A percentile compares a stretch with the other conserved stretches of the same genome.
These are phyloP conservation scores for Petromus typicus DNA, from an alignment of 2,113 vertebrate genomes.

Conservation along the genomic window DNA sequence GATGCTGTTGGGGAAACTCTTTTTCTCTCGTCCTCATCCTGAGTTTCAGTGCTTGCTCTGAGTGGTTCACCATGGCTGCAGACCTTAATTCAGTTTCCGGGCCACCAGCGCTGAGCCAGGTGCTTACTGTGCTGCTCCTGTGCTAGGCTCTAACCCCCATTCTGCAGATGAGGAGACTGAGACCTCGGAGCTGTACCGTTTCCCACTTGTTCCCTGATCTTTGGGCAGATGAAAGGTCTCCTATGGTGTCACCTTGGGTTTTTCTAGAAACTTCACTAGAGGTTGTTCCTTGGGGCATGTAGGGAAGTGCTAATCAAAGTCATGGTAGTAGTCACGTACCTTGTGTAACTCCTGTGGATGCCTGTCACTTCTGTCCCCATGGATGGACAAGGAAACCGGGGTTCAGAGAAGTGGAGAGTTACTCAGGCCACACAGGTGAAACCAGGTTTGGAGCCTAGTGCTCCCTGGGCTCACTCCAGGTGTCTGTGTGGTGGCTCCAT, in stretches of 20 bases:
- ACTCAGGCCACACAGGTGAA: not conserved
- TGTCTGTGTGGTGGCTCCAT: not conserved
- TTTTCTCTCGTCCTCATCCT: not conserved
- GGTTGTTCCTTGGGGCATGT: not conserved
- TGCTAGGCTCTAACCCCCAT: not conserved
- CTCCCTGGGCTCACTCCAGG: fast-evolving
- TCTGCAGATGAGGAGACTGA: not conserved
- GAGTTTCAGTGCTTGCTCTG: not conserved
- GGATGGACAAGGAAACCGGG: not conserved
- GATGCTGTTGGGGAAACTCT: not conserved
- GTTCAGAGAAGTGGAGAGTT: not conserved
- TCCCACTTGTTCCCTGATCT: not conserved
- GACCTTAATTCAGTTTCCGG: not conserved
- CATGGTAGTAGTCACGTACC: not conserved
- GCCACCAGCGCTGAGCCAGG: not conserved
- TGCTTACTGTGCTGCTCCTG: fast-evolving
- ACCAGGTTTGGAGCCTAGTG: not conserved
- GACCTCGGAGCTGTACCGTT: no score
- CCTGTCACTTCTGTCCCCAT: not conserved
- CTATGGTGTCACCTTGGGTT: no score
- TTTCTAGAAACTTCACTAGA: not conserved
- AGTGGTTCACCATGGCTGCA: not conserved
- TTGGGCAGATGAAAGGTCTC: fast-evolving
- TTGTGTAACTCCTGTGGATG: not conserved
- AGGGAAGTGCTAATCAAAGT: not conserved